These are phyloP conservation scores for Trichomalopsis sarcophagae DNA, from an alignment of 1,140 invertebrate species.

Conservation along the genomic window DNA sequence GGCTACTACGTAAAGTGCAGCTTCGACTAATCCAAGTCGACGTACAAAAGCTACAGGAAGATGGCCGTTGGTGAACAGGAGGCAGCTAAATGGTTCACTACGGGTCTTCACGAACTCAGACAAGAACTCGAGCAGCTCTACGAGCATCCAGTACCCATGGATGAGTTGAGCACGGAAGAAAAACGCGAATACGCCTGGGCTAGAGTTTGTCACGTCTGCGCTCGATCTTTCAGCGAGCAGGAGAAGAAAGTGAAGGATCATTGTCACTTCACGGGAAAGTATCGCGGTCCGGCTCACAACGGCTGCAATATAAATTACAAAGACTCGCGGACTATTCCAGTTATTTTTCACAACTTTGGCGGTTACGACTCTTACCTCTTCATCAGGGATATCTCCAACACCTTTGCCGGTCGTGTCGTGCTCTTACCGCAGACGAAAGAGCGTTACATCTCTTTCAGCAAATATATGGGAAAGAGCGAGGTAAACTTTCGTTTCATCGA, in stretches of 20 bases:
- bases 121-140: background rate
- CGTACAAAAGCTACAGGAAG: background rate
- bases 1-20: slow-evolving; percentile 45
- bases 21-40: background rate
- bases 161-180: too few relatives aligned
- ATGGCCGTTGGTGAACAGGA: background rate
- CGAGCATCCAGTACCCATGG: slow-evolving; percentile 17
- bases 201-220: too few relatives aligned
- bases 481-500: slow-evolving; percentile 57
- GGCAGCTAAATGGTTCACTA: background rate
- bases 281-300: too few relatives aligned
- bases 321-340: background rate
- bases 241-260: too few relatives aligned
- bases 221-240: too few relatives aligned
- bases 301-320: too few relatives aligned
- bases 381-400: slow-evolving; percentile 51
- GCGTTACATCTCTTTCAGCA: too few relatives aligned
- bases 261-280: too few relatives aligned
- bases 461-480: background rate
- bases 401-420: slow-evolving; percentile 38
- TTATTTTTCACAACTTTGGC: slow-evolving; percentile 54
- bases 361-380: slow-evolving; percentile 55
- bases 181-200: too few relatives aligned
- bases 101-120: background rate
- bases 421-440: slow-evolving; percentile 55